Base-by-base conservation (phyloP, 2,888 invertebrate species). In the Omphaloscelis lunosa region DNA sequence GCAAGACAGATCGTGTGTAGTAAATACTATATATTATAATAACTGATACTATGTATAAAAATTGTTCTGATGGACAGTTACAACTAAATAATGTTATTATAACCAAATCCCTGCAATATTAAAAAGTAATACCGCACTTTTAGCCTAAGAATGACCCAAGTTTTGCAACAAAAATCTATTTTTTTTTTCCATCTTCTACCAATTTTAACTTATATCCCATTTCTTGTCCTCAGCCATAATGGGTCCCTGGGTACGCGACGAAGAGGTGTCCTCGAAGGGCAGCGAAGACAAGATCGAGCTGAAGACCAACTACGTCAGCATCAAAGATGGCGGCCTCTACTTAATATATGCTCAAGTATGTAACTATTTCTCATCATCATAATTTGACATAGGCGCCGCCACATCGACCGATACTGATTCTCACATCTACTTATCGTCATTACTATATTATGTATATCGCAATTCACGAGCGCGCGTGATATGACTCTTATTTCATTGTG, bases 311-410 rank as follows among this genome's bases (percentile, higher is more conserved):
- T 91, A 92, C 82, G 90, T 96, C 79, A 92, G 91, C 11, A 89
- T 96, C 71, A 93, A 95, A 66, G 96, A 96, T 80, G 89, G 91
- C 20, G 96, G 96, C 0, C 90, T 96, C 2, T 96, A 96, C 82
- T 90, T 96, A 72, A 84, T 96, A 29, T 96, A 96, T 84, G 93
- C 95, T 59, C 95, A 96, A 92, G 96, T 96, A 89, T 93, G 91
- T 72, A 61, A 29, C 23, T 65, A 69, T 39, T 58, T 59, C 48
- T 27, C n/a, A 45, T 66, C 29, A 12, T n/a, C n/a, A 59, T 59
- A 17, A 59, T 29, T 17, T 63, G 34, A 51, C 9, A 34, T 34
- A 34, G 23, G 23, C 48, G 23, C 15, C 27, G 29, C 20, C 48
- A 29, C 17, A 34, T 34, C 29, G 23, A 51, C 3, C 48, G 48